A percentile compares a stretch with the other conserved stretches of the same genome.
phyloP scores from a whole-genome alignment of 2,113 vertebrate species.

The Chaetodon trifascialis region DNA sequence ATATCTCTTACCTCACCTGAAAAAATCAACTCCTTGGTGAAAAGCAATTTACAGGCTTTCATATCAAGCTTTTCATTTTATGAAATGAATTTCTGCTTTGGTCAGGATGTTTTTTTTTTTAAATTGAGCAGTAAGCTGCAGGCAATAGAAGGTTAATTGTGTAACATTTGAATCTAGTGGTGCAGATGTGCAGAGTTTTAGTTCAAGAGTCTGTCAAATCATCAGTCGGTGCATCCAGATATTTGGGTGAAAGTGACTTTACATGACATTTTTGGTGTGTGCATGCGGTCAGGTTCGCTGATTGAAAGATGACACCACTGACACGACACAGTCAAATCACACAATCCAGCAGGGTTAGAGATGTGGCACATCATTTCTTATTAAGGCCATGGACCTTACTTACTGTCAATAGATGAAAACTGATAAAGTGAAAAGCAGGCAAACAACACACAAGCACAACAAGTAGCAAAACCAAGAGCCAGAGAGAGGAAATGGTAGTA shows the following conservation, averaged over 20 bases:
- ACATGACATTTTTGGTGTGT: background rate
- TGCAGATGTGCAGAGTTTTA: background rate
- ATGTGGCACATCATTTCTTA: background rate
- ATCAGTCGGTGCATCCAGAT: background rate
- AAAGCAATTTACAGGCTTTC: conserved; percentile 33
- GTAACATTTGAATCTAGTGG: background rate
- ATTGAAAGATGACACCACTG: background rate
- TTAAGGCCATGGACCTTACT: background rate
- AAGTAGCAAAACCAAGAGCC: background rate
- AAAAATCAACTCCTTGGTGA: conserved; percentile 29
- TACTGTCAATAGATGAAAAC: background rate
- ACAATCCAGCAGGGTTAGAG: background rate
- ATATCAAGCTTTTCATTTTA: conserved; percentile 6
- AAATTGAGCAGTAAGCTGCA: conserved; percentile 8
- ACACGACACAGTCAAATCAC: background rate
- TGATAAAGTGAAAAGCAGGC: background rate
- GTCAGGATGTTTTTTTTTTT: conserved; percentile 15
- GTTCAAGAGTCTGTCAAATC: background rate
- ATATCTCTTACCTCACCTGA: conserved; percentile 34
- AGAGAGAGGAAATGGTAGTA: background rate
- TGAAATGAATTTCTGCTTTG: conserved; percentile 38
- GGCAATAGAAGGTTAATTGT: background rate
- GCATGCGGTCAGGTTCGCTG: background rate
- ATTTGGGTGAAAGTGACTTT: conserved; percentile 3
- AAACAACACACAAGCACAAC: conserved; percentile 5